Conservation (phyloP, 2,113 vertebrate genomes). For the Herpetotheres cachinnans region DNA sequence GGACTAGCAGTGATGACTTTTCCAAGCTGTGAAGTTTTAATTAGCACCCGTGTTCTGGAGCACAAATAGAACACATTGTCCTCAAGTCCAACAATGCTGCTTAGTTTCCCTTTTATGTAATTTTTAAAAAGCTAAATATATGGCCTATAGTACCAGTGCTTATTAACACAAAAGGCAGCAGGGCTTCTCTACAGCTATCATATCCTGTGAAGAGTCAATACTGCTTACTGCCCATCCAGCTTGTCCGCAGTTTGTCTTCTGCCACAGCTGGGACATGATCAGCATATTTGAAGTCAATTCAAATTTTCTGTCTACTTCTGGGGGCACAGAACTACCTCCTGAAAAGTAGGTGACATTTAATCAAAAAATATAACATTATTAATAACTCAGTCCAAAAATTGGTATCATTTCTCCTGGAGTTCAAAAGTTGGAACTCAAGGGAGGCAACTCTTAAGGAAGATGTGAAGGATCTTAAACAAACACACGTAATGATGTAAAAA, state of each 20-base stretch:
- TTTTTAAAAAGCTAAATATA: neutral
- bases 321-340: neutral
- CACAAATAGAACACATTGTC: neutral
- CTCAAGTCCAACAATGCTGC: neutral
- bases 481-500: neutral
- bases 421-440: neutral
- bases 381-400: neutral
- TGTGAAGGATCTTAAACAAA: neutral
- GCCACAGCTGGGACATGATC: neutral
- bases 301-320: neutral
- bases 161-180: neutral
- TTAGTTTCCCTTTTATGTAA: neutral
- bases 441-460: neutral
- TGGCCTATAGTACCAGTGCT: neutral
- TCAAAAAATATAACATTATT: neutral
- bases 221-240: too few relatives aligned
- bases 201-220: neutral
- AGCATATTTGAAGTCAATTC: neutral
- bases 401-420: neutral
- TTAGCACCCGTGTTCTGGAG: neutral
- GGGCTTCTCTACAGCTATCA: neutral
- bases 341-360: neutral
- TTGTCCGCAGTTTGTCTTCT: neutral
- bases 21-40: neutral
- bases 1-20: neutral